phyloP scores from a whole-genome alignment of 1,140 invertebrate genomes.

The Temnothorax longispinosus region DNA sequence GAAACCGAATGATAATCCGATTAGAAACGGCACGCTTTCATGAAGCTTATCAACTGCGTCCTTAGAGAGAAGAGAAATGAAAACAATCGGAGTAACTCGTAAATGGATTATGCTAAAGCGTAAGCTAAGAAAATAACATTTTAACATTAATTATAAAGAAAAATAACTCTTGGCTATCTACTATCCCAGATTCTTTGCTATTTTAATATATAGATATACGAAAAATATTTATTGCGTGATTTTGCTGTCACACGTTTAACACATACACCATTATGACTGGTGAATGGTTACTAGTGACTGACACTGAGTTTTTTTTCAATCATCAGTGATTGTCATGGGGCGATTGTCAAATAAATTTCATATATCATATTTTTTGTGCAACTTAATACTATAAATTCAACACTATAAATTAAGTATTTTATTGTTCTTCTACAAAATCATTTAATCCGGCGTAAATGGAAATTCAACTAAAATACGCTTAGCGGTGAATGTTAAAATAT shows the following conservation, averaged over 20 bases:
- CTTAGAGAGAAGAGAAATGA: constrained; percentile 48
- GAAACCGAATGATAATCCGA: constrained; percentile 68
- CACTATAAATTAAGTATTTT: too few species aligned
- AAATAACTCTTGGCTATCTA: background rate
- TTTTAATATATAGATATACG: background rate
- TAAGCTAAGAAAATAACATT: background rate
- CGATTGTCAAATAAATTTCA: too few species aligned
- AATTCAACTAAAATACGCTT: too few species aligned
- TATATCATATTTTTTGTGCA: too few species aligned
- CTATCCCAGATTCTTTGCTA: background rate
- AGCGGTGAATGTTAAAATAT: constrained; percentile 60
- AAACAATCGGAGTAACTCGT: background rate
- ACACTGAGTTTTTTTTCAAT: too few species aligned
- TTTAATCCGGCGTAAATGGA: too few species aligned
- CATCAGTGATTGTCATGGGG: too few species aligned
- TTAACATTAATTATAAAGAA: background rate
- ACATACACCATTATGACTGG: too few species aligned
- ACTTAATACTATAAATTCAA: too few species aligned
- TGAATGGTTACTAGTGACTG: too few species aligned
- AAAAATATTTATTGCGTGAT: background rate
- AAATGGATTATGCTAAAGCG: constrained; percentile 16
- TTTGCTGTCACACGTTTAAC: background rate
- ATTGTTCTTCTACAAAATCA: too few species aligned
- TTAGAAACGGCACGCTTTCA: constrained; percentile 60
- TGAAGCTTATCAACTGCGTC: constrained; percentile 76